Evolutionary conservation across 2,888 invertebrate species (phyloP).

Genomic region (Actias luna): DNA sequence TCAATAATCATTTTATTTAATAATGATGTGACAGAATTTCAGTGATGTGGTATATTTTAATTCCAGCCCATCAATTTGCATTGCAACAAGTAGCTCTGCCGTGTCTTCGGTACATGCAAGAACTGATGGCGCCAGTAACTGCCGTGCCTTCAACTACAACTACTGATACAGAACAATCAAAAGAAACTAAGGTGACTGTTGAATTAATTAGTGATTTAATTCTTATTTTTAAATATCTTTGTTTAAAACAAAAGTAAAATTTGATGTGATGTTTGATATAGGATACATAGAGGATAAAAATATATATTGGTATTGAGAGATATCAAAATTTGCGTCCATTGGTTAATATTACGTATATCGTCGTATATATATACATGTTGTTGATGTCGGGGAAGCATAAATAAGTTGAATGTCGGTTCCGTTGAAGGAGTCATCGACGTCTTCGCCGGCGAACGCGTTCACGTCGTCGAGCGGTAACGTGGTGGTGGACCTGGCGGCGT

Average conservation of each 20-base stretch:
- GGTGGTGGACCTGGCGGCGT: conserved; percentile 79
- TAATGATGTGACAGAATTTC: neutral
- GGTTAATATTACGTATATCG: no score
- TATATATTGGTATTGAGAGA: no score
- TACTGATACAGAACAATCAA: conserved; percentile 49
- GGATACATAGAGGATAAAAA: no score
- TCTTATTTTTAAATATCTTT: no score
- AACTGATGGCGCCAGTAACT: conserved; percentile 85
- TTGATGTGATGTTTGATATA: no score
- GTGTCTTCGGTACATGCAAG: conserved; percentile 94
- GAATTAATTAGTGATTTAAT: neutral
- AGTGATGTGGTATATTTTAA: conserved; percentile 1
- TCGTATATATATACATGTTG: no score
- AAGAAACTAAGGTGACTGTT: conserved; percentile 56
- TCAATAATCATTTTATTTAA: neutral
- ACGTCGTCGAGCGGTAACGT: conserved; percentile 56
- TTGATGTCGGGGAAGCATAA: no score
- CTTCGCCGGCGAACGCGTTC: conserved; percentile 41
- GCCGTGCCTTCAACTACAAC: conserved; percentile 37
- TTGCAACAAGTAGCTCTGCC: conserved; percentile 96
- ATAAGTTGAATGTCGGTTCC: neutral
- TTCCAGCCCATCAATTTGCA: conserved; percentile 88
- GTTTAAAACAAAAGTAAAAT: no score
- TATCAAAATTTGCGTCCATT: no score
- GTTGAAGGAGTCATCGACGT: conserved; percentile 21